Conservation (phyloP, 1,140 invertebrate genomes). For the Drosophila nasuta region DNA sequence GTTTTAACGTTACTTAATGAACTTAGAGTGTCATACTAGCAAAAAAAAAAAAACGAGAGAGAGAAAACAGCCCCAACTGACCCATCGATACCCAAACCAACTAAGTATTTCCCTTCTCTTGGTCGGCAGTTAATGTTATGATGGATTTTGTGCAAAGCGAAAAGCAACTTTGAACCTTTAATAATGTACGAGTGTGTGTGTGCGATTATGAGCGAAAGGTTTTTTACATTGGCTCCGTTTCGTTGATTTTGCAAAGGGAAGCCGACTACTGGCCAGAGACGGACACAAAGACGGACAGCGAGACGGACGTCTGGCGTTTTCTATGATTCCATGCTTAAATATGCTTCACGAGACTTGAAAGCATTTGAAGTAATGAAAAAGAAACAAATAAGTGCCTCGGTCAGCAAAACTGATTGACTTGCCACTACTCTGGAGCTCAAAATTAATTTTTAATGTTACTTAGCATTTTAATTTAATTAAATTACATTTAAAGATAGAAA, state of each 20-base stretch:
- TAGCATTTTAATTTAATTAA: too few species aligned
- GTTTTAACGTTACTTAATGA: conserved; percentile 80
- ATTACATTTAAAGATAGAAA: too few species aligned
- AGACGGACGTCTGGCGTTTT: conserved; percentile 42
- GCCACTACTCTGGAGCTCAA: not conserved
- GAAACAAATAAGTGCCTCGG: conserved; percentile 42
- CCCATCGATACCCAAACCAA: not conserved
- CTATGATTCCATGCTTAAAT: conserved; percentile 71
- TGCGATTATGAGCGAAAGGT: conserved; percentile 48
- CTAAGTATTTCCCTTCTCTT: not conserved
- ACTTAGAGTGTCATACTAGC: conserved; percentile 76
- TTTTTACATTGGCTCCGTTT: conserved; percentile 67
- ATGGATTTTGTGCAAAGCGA: conserved; percentile 62
- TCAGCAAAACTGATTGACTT: conserved; percentile 30
- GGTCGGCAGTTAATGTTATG: conserved; percentile 69
- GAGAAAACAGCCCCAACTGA: conserved; percentile 7
- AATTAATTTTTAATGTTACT: not conserved
- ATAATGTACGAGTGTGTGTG: conserved; percentile 42
- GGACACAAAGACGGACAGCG: not conserved
- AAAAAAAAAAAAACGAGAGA: conserved; percentile 5
- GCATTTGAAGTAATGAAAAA: conserved; percentile 78
- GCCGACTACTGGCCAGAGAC: conserved; percentile 4
- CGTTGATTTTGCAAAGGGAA: conserved; percentile 50
- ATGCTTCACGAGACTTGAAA: conserved; percentile 77
- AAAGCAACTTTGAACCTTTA: conserved; percentile 69